Conservation (phyloP, 2,113 vertebrate species). For the Monopterus albus region DNA sequence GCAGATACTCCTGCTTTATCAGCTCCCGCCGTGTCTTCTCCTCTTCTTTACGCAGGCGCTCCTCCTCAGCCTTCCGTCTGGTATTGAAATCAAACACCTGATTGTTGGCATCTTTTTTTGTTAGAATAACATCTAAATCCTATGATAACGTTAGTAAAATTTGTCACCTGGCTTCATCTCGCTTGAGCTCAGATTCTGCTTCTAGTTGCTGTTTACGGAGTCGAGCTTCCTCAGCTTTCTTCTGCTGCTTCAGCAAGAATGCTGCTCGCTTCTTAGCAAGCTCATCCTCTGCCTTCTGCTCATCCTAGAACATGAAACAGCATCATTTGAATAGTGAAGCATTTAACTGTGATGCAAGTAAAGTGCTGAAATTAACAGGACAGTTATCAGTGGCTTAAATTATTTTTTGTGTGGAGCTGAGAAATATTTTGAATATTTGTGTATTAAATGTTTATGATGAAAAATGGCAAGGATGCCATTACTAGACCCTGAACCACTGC, state of each 20-base stretch:
- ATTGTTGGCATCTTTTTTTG: background rate
- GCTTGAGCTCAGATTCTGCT: slow-evolving; percentile 90
- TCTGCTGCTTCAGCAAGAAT: slow-evolving; percentile 96
- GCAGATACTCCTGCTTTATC: slow-evolving; percentile 95
- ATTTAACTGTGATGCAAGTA: no score
- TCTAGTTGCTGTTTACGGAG: slow-evolving; percentile 91
- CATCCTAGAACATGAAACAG: slow-evolving; percentile 84
- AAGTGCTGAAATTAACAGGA: no score
- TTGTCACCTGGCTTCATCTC: slow-evolving; percentile 91
- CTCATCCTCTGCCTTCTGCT: slow-evolving; percentile 96
- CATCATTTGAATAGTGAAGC: no score
- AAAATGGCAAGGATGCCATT: no score
- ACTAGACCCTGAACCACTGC: no score
- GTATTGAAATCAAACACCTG: background rate
- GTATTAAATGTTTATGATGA: no score
- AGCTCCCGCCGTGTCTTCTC: slow-evolving; percentile 94
- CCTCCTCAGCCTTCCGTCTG: slow-evolving; percentile 95
- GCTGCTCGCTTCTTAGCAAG: slow-evolving; percentile 94
- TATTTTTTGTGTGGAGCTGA: no score
- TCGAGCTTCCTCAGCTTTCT: slow-evolving; percentile 94
- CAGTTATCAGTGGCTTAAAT: no score
- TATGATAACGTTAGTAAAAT: background rate
- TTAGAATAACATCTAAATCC: background rate
- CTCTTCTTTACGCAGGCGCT: slow-evolving; percentile 93
- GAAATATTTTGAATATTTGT: no score